These are phyloP conservation scores for Amiota communis DNA, from an alignment of 2,888 invertebrate genomes.

Conservation along the genomic window DNA sequence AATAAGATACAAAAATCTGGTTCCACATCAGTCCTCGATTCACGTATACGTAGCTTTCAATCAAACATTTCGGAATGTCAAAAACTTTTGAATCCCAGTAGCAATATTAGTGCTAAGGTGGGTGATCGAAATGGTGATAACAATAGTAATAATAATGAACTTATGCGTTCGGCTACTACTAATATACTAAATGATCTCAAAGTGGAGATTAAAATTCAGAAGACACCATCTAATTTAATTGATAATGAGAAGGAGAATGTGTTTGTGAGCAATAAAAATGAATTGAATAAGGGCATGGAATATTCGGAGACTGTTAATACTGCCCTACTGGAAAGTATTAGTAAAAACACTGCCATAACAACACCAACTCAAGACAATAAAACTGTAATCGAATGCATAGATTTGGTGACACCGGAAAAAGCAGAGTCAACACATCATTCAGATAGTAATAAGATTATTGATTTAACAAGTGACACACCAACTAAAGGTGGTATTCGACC, in stretches of 20 bases:
- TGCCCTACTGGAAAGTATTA: conserved; percentile 66
- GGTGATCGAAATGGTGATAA: conserved; percentile 59
- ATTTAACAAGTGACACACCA: conserved; percentile 58
- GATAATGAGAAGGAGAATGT: conserved; percentile 68
- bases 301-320: conserved; percentile 71
- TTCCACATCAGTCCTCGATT: conserved; percentile 87
- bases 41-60: conserved; percentile 87
- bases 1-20: conserved; percentile 86
- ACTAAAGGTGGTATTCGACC: conserved; percentile 60
- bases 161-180: conserved; percentile 62
- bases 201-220: conserved; percentile 69
- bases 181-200: conserved; percentile 69
- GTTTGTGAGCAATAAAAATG: conserved; percentile 71
- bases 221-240: conserved; percentile 62
- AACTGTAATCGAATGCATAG: conserved; percentile 70
- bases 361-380: conserved; percentile 64
- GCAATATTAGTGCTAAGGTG: conserved; percentile 80
- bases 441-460: conserved; percentile 68
- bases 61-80: conserved; percentile 91
- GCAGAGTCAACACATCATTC: conserved; percentile 53
- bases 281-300: conserved; percentile 71
- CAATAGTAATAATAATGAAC: conserved; percentile 47
- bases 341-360: conserved; percentile 50
- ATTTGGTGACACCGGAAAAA: conserved; percentile 71
- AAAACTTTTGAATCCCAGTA: conserved; percentile 86